phyloP scores from a whole-genome alignment of 1,140 invertebrate species.

The Drosophila prosaltans region DNA sequence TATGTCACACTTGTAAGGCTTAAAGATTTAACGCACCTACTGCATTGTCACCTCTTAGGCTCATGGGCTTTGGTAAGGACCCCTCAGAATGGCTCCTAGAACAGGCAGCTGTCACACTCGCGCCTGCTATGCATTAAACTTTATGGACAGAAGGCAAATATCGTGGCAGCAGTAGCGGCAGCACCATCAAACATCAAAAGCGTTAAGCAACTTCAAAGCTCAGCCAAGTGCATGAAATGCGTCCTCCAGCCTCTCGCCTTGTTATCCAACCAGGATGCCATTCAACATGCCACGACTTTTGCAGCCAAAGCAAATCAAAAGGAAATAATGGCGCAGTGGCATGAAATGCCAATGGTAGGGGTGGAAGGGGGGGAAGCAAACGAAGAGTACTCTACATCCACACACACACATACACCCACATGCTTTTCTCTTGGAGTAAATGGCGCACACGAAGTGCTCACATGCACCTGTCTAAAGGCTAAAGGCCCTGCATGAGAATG shows the following conservation, averaged over 20 bases:
- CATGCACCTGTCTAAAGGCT: constrained; percentile 57
- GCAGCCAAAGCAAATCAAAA: constrained; percentile 78
- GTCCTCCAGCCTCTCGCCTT: constrained; percentile 18
- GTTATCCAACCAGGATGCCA: constrained; percentile 40
- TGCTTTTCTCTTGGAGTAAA: constrained; percentile 53
- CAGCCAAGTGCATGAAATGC: constrained; percentile 76
- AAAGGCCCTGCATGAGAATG: constrained; percentile 24
- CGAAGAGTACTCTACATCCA: neutral
- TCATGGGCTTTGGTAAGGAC: constrained; percentile 20
- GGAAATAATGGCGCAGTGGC: constrained; percentile 73
- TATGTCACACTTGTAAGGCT: constrained; percentile 7
- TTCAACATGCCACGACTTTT: constrained; percentile 73
- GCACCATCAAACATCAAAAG: constrained; percentile 69
- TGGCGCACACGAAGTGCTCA: constrained; percentile 76
- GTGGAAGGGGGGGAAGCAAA: neutral
- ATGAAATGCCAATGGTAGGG: constrained; percentile 37
- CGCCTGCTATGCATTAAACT: constrained; percentile 55
- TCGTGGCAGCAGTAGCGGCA: neutral
- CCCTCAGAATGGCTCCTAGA: constrained; percentile 13
- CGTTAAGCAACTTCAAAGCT: constrained; percentile 76
- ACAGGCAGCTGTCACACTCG: constrained; percentile 53
- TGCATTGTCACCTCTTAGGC: constrained; percentile 33
- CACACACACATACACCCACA: neutral
- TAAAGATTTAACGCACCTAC: constrained; percentile 20
- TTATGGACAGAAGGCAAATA: constrained; percentile 34